These are phyloP conservation scores for Ctenopoma multispine DNA, from an alignment of 2,797 vertebrate species.

Conservation along the genomic window DNA sequence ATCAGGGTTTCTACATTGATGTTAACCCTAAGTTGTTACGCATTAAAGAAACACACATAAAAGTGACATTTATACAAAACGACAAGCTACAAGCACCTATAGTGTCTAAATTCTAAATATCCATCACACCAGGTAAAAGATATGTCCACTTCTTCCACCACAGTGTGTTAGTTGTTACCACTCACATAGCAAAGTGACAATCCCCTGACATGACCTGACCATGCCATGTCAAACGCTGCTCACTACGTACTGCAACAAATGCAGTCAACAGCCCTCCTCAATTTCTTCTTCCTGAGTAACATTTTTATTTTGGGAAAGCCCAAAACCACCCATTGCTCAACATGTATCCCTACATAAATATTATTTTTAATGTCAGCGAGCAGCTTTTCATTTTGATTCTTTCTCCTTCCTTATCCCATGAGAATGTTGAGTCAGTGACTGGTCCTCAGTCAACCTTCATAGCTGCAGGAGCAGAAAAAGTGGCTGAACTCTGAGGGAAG, in stretches of 20 bases:
- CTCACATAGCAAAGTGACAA: too few relatives aligned
- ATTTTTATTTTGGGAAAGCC: constrained; percentile 39
- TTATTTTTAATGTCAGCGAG: constrained; percentile 53
- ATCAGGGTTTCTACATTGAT: too few relatives aligned
- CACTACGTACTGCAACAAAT: constrained; percentile 8
- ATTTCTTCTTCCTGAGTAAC: constrained; percentile 18
- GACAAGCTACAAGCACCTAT: too few relatives aligned
- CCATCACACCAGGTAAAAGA: too few relatives aligned
- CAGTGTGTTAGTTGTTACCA: too few relatives aligned
- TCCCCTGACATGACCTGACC: neutral
- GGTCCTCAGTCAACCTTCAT: constrained; percentile 38
- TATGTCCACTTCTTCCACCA: too few relatives aligned
- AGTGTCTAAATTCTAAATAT: too few relatives aligned
- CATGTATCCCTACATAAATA: constrained; percentile 59
- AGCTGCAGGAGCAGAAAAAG: constrained; percentile 46
- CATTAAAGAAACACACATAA: too few relatives aligned
- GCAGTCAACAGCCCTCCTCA: constrained; percentile 12
- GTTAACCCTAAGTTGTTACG: too few relatives aligned
- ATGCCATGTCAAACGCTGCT: too few relatives aligned
- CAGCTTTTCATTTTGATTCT: constrained; percentile 37
- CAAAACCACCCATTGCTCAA: constrained; percentile 40
- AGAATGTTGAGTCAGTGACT: constrained; percentile 25
- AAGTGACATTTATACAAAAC: too few relatives aligned
- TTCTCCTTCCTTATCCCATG: constrained; percentile 11
- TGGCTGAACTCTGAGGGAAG: constrained; percentile 57